Evolutionary conservation across 2,797 vertebrate genomes (phyloP), one percentile per base, ranked within the genome.

Genomic region (Lagorchestes hirsutus): DNA sequence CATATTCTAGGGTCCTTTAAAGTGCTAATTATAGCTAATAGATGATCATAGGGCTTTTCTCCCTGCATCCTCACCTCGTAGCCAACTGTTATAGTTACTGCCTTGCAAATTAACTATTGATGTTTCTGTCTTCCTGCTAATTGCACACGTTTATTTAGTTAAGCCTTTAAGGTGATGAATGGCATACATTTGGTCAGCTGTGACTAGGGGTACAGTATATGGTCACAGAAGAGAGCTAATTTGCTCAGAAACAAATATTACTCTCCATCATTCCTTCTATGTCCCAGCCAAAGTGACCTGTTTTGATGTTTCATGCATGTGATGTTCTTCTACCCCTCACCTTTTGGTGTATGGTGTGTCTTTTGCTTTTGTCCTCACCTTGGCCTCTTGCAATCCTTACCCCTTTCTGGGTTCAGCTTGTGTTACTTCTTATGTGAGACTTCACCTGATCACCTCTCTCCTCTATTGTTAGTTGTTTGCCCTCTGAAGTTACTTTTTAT

Each of bases 91-190:
- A 87, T 12, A 87, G 40, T 87, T 50, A 87, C 40, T 87, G 40
- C 74, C 74, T 87, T 46, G 40, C 74, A 87, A 87, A 87, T 87
- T 87, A 87, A 87, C 74, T 87, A 50, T 87, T 50, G 74, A 87
- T 87, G 40, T 87, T 87, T 87, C 40, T 87, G 40, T 87, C 74
- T 87, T 87, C 10, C 24, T 87, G 74, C 40, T 87, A 87, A 87
- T 87, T 87, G 74, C 74, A 87, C 40, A 87, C 74, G 3, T 50
- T 87, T 87, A 87, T 87, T 28, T 87, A 46, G 74, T 27, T 87
- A 46, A 22, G 24, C 40, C 74, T 50, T 50, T 46, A 87, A 46
- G 74, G 74, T 87, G 40, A 87, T 87, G 9, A 27, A 87, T 27
- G 24, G 24, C 22, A 50, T 87, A 28, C 40, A 87, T 87, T 50